phyloP scores from a whole-genome alignment of 1,140 invertebrate species.

The Brachionus sp. region DNA sequence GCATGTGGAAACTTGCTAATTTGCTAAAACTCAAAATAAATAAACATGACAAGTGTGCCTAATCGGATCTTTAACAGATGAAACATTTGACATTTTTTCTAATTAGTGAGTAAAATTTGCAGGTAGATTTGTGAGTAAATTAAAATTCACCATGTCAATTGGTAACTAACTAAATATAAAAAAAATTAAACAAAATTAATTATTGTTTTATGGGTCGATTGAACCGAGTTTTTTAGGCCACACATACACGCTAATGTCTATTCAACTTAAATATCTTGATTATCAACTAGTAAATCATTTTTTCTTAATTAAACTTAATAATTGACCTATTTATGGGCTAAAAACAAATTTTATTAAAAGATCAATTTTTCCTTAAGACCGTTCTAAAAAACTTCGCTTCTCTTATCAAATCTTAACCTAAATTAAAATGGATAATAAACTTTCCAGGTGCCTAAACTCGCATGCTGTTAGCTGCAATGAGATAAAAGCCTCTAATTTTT shows the following conservation, averaged over 20 bases:
- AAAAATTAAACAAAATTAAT: background rate
- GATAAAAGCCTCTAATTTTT: background rate
- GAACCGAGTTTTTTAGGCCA: background rate
- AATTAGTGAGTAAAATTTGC: background rate
- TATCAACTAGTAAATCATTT: constrained; percentile 12
- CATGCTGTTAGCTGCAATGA: background rate
- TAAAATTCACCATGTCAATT: background rate
- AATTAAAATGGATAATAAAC: background rate
- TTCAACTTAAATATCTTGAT: constrained; percentile 10
- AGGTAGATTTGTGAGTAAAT: background rate
- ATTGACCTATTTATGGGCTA: background rate
- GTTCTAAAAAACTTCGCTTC: background rate
- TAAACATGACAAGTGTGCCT: background rate
- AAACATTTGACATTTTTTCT: background rate
- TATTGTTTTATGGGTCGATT: background rate
- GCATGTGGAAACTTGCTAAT: background rate
- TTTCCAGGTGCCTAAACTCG: background rate
- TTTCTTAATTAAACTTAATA: constrained; percentile 33
- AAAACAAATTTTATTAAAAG: background rate
- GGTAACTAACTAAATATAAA: background rate
- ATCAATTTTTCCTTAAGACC: constrained; percentile 21
- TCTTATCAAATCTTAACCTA: background rate
- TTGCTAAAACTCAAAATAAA: background rate
- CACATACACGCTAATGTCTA: background rate
- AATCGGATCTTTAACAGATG: background rate